Percentiles rank a stretch among this genome's conserved stretches.
Conservation (phyloP, 2,888 invertebrate species). For the Eilema depressum region DNA sequence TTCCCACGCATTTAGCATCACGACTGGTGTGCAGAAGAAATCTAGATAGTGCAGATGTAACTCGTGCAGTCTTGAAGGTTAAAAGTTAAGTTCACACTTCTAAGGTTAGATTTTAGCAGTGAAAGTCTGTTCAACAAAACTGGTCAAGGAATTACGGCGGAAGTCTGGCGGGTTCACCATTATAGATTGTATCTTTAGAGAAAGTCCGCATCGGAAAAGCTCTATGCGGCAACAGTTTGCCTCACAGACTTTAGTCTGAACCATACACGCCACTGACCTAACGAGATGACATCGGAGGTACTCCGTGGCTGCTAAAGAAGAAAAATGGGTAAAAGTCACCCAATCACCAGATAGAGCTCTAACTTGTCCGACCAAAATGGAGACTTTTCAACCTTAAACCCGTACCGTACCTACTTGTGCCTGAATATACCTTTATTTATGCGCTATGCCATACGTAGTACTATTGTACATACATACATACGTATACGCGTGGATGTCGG, state of each 20-base stretch:
- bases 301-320: background rate
- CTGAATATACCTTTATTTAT: too few species aligned
- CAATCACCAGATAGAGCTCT: background rate
- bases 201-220: background rate
- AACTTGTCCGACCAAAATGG: too few species aligned
- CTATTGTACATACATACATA: too few species aligned
- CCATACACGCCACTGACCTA: background rate
- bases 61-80: slow-evolving; percentile 17
- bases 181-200: background rate
- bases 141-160: background rate
- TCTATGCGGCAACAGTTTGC: background rate
- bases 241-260: background rate
- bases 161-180: background rate
- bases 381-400: too few species aligned
- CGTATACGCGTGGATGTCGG: too few species aligned
- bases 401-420: too few species aligned
- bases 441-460: too few species aligned
- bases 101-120: background rate
- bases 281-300: background rate
- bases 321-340: background rate
- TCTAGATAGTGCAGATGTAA: slow-evolving; percentile 13
- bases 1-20: slow-evolving; percentile 42
- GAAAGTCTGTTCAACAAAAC: background rate
- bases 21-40: slow-evolving; percentile 31
- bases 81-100: slow-evolving; percentile 5